These are phyloP conservation scores for Drosophila histrio DNA, from an alignment of 2,888 invertebrate genomes.

Conservation along the genomic window DNA sequence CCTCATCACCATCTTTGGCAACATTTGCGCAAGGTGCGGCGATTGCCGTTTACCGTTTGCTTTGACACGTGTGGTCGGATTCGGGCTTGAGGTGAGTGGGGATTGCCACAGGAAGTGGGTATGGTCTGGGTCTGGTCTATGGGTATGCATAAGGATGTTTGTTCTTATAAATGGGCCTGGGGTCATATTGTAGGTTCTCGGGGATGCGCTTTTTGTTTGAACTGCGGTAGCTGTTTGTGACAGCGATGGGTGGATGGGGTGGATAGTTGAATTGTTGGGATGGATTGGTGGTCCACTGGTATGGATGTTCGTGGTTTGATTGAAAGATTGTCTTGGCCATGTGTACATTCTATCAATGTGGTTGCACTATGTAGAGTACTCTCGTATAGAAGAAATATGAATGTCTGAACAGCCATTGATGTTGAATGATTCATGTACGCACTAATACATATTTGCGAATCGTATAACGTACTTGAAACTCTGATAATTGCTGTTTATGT, in stretches of 20 bases:
- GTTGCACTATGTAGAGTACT: conserved; percentile 15
- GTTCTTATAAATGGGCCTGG: conserved; percentile 17
- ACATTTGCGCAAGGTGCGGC: conserved; percentile 71
- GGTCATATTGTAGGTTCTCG: conserved; percentile 24
- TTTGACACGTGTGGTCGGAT: conserved; percentile 64
- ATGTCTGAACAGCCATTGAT: conserved; percentile 38
- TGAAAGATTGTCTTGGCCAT: conserved; percentile 58
- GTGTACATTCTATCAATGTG: conserved; percentile 15
- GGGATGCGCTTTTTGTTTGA: conserved; percentile 69
- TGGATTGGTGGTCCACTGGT: conserved; percentile 10
- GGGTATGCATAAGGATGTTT: neutral
- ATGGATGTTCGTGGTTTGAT: conserved; percentile 26
- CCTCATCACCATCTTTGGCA: conserved; percentile 44
- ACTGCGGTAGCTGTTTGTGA: conserved; percentile 41
- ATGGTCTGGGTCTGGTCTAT: conserved; percentile 24
- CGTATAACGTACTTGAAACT: neutral
- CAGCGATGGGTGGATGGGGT: conserved; percentile 21
- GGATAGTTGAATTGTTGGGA: too few species aligned
- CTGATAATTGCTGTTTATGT: neutral
- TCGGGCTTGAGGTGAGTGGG: conserved; percentile 34
- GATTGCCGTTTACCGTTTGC: conserved; percentile 67
- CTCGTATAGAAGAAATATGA: conserved; percentile 20
- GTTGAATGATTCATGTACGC: conserved; percentile 33
- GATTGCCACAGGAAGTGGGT: conserved; percentile 44
- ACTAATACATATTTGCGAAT: neutral